Base-by-base conservation (phyloP, 2,888 invertebrate genomes). In the Aspidiotus rigidus region DNA sequence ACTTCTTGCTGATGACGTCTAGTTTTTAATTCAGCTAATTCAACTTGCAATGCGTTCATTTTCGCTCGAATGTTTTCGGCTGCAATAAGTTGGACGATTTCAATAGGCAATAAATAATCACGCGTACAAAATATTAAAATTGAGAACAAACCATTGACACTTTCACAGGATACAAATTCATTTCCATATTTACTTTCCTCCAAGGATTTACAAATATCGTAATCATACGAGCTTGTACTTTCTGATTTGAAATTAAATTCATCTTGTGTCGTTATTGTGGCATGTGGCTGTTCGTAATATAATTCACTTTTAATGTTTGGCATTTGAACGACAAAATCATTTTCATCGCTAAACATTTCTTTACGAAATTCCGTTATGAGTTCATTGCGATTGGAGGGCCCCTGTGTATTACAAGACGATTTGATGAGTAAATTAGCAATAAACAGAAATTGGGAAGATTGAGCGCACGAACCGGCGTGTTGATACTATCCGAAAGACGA, bases 1-100 rank as follows among this genome's bases (percentile, higher is more conserved):
- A 85, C 83, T 75, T 93, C 90, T 72, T 91, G 92, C 74, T 89
- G 86, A 69, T 86, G 84, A 71, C 89, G 81, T 63, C 89, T 83
- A 54, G 85, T 83, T 74, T 86, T 86, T 15, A 93, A 78, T 73
- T 90, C 89, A 15, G 85, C 84, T 62, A 93, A 79, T 77, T 93
- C 90, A 11, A 84, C 80, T 66, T 86, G 84, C 3, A 93, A 77
- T 73, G 88, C 86, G 69, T 85, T 85, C 73, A 93, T 82, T 73
- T 89, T 85, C 0, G 81, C 77, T 73, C 82, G 82, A 74, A 86
- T 81, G 42, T 67, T 70, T 62, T 71, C 71, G 71, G 49, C 49
- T 49, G 28, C 1, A 28, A 28, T 28, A 28, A 28, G 28, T 28
- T 3, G 28, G 28, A 28, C 28, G 28, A 28, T 3, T 28, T 28